Conservation (phyloP, 1,140 invertebrate species). For the Drosophila pseudoobscura region DNA sequence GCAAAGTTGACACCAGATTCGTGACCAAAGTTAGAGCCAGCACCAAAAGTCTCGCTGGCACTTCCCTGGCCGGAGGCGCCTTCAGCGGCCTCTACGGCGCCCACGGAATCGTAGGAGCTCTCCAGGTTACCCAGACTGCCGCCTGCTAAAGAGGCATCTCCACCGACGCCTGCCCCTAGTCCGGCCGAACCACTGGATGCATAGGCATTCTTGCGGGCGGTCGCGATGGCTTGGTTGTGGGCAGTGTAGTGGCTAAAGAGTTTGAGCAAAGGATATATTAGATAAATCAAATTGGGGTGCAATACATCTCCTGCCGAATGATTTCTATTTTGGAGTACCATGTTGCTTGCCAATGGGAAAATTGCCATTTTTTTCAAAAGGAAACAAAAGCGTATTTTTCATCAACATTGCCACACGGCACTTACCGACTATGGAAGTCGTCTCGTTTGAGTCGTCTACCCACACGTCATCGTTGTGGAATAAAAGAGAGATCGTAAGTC, state of each 20-base stretch:
- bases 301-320: too few relatives aligned
- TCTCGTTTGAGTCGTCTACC: constrained; percentile 50
- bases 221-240: constrained; percentile 69
- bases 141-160: constrained; percentile 5
- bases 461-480: constrained; percentile 7
- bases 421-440: constrained; percentile 66
- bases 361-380: constrained; percentile 49
- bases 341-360: constrained; percentile 56
- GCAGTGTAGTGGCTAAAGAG: constrained; percentile 60
- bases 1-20: constrained; percentile 4
- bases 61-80: constrained; percentile 16
- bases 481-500: neutral
- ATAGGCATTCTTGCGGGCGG: constrained; percentile 60
- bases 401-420: constrained; percentile 56
- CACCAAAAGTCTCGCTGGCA: constrained; percentile 10
- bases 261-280: neutral
- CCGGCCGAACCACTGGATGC: constrained; percentile 15
- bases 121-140: constrained; percentile 55
- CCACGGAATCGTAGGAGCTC: constrained; percentile 69
- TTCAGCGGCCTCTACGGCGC: constrained; percentile 45
- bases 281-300: too few relatives aligned
- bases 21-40: constrained; percentile 13
- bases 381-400: constrained; percentile 47
- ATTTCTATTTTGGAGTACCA: constrained; percentile 47
- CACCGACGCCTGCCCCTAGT: constrained; percentile 23